Evolutionary conservation across 2,888 invertebrate species (phyloP), one percentile per base, ranked within the genome.

Genomic region (Scaptomyza reducta): DNA sequence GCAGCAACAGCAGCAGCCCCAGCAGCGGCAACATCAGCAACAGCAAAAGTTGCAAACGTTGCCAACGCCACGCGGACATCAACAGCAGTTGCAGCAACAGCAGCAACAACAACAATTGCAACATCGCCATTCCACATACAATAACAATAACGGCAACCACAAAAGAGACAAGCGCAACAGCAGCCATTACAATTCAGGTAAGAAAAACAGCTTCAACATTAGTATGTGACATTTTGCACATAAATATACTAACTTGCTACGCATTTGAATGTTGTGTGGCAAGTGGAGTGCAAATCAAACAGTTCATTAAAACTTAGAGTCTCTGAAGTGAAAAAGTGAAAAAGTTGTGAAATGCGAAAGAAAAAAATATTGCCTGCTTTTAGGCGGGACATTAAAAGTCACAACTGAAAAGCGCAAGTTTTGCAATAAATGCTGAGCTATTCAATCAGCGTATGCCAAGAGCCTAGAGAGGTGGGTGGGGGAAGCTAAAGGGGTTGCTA

Each of bases 131-230:
- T 88, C 77, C 78, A 86, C 84, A 60, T 90, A 88, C 82, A 88
- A 85, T 45, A 88, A 82, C 55, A 80, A 79, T 42, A 88, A 84
- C 75, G 82, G 71, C 27, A 71, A 80, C 54, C 70, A 68, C 29
- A 69, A 79, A 59, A 88, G 70, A 63, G 89, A 91, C 70, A 91
- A 90, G 66, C 89, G 88, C 63, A 89, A 77, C 72, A 89, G 77
- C 72, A 89, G 88, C 66, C 89, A 91, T 79, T 92, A 91, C 74
- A 90, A 89, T 79, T 91, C 91, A 84, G 92, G 91, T 91, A 70
- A 89, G 89, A 13, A 38, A n/a, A n/a, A n/a, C n/a, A n/a, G 10
- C 27, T 35, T 9, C 11, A 38, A 10, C 22, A 25, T 4, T 42
- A 47, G 3, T 46, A 45, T 35, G n/a, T n/a, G 27, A 29, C 14